A percentile compares a stretch with the other conserved stretches of the same genome.
Evolutionary conservation across 2,888 invertebrate genomes (phyloP).

Genomic region (Bugulina stolonifera): DNA sequence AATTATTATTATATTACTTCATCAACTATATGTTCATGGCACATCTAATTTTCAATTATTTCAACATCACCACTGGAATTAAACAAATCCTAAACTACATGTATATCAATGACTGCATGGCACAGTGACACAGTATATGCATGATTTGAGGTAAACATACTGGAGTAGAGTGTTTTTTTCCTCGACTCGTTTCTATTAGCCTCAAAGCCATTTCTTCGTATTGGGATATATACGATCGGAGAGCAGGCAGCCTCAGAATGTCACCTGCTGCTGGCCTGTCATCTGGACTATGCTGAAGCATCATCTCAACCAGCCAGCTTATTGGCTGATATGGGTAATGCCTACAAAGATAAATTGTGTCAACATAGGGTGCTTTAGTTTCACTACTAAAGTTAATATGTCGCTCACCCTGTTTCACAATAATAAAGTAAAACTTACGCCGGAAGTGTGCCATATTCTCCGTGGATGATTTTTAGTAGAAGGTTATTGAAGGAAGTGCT

Average conservation of each 20-base stretch:
- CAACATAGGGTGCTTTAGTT: no score
- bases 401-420: no score
- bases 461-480: slow-evolving; percentile 36
- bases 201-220: neutral
- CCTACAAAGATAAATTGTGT: neutral
- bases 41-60: no score
- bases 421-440: no score
- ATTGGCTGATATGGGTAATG: neutral
- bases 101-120: no score
- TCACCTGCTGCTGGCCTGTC: slow-evolving; percentile 37
- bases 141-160: no score
- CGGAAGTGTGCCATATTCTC: slow-evolving; percentile 38
- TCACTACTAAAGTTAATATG: no score
- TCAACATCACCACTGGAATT: no score
- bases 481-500: slow-evolving; percentile 37
- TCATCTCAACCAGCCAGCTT: slow-evolving; percentile 33
- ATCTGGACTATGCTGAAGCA: slow-evolving; percentile 37
- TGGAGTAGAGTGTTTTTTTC: neutral
- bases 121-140: no score
- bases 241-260: slow-evolving; percentile 34
- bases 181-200: neutral
- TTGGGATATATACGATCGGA: slow-evolving; percentile 32
- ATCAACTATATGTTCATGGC: no score
- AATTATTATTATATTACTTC: no score
- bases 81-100: no score